Conservation (phyloP, 2,888 invertebrate genomes). For the Spodoptera littoralis region DNA sequence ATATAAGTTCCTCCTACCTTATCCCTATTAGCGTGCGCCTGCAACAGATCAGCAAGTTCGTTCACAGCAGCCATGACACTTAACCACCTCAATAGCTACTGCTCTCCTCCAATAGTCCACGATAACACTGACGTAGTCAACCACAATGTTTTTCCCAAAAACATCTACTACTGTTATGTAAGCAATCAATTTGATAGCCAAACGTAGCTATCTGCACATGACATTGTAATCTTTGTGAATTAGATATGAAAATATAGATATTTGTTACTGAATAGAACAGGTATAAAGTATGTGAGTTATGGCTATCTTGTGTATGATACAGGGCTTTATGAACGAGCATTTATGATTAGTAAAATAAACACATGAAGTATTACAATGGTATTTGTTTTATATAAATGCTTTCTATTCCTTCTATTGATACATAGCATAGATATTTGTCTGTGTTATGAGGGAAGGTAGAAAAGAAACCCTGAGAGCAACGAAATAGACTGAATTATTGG, state of each 20-base stretch:
- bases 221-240: slow-evolving; percentile 47
- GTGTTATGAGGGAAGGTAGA: too few species aligned
- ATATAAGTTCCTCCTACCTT: slow-evolving; percentile 86
- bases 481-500: too few species aligned
- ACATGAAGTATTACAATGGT: slow-evolving; percentile 1
- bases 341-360: slow-evolving; percentile 6
- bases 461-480: too few species aligned
- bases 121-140: slow-evolving; percentile 38
- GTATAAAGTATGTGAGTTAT: slow-evolving; percentile 7
- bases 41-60: slow-evolving; percentile 91
- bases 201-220: slow-evolving; percentile 34
- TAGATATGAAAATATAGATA: slow-evolving; percentile 17
- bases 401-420: too few species aligned
- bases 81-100: slow-evolving; percentile 37
- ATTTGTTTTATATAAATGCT: too few species aligned
- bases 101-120: slow-evolving; percentile 11
- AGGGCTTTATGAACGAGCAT: neutral
- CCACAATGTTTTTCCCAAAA: slow-evolving; percentile 16
- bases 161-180: slow-evolving; percentile 42
- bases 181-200: slow-evolving; percentile 38
- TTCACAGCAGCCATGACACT: slow-evolving; percentile 71
- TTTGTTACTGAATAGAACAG: slow-evolving; percentile 10
- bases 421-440: too few species aligned
- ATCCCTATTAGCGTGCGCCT: slow-evolving; percentile 94
- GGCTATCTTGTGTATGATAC: slow-evolving; percentile 3